These are phyloP conservation scores for Betta splendens DNA, from an alignment of 2,797 vertebrate genomes.

Conservation along the genomic window DNA sequence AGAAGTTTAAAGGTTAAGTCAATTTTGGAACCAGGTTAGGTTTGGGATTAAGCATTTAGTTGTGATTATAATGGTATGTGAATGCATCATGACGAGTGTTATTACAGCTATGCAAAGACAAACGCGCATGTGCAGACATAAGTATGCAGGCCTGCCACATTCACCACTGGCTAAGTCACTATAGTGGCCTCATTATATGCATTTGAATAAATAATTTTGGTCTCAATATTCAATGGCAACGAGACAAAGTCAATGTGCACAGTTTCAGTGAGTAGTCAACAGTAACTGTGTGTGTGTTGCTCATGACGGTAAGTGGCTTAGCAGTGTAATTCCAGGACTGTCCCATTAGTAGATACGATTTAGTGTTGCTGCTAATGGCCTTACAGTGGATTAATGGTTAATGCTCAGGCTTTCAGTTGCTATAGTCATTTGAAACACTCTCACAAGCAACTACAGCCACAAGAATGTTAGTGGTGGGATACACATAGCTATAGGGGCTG, in stretches of 20 bases:
- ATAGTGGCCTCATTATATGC: constrained; percentile 50
- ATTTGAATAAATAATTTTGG: constrained; percentile 22
- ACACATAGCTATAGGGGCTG: constrained; percentile 5
- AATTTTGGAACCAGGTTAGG: background rate
- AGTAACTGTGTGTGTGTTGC: constrained; percentile 26
- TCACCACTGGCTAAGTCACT: constrained; percentile 37
- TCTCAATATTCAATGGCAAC: constrained; percentile 8
- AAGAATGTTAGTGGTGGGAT: constrained; percentile 45
- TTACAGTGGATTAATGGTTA: constrained; percentile 53
- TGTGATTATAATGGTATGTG: background rate
- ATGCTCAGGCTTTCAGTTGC: constrained; percentile 44
- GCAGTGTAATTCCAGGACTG: constrained; percentile 51
- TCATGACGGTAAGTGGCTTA: constrained; percentile 52
- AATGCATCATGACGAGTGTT: background rate
- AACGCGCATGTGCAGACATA: constrained; percentile 1
- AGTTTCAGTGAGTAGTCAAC: constrained; percentile 12
- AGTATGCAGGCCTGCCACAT: constrained; percentile 26
- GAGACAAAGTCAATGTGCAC: constrained; percentile 10
- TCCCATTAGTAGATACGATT: constrained; percentile 66
- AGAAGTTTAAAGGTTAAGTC: background rate
- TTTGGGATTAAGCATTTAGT: background rate
- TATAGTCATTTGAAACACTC: constrained; percentile 54
- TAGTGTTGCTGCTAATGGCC: constrained; percentile 60
- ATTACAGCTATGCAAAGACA: background rate
- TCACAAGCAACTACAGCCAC: constrained; percentile 42